These are phyloP conservation scores for Oscheius sp. DNA, from an alignment of 1,140 invertebrate genomes.

Conservation along the genomic window DNA sequence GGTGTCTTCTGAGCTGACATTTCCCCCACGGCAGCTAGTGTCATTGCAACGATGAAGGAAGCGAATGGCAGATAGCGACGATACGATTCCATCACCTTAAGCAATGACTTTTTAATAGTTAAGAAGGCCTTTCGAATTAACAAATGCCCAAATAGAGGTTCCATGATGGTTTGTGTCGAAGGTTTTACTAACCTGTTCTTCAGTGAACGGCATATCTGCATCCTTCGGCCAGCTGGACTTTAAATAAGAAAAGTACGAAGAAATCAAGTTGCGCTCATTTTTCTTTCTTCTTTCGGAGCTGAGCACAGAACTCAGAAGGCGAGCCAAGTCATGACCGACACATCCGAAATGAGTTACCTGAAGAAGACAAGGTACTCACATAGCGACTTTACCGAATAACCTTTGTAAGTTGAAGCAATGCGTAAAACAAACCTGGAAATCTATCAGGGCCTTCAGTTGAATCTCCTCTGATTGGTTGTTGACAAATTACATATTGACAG, in stretches of 20 bases:
- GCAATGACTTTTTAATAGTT: neutral
- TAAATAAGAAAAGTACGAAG: neutral
- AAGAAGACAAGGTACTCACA: no score
- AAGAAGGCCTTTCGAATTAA: neutral
- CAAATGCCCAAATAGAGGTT: no score
- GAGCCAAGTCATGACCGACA: neutral
- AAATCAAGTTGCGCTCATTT: neutral
- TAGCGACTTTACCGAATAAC: no score
- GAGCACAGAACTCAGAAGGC: neutral
- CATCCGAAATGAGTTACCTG: constrained; percentile 1
- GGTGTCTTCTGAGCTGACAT: neutral
- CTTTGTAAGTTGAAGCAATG: no score
- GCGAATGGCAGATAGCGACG: neutral
- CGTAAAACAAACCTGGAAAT: neutral
- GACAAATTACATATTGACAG: constrained; percentile 5
- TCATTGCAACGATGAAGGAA: neutral
- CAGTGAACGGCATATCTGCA: neutral
- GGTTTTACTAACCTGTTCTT: neutral
- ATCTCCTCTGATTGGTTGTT: neutral
- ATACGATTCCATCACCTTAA: neutral
- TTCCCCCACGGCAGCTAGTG: neutral
- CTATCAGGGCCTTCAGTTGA: constrained; percentile 1
- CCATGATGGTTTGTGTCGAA: no score
- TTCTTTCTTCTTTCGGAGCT: neutral
- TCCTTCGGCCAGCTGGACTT: neutral